Percentiles rank a stretch among this genome's conserved stretches.
Evolutionary conservation across 2,113 vertebrate species (phyloP).

Genomic region (Tetraodon nigroviridis): DNA sequence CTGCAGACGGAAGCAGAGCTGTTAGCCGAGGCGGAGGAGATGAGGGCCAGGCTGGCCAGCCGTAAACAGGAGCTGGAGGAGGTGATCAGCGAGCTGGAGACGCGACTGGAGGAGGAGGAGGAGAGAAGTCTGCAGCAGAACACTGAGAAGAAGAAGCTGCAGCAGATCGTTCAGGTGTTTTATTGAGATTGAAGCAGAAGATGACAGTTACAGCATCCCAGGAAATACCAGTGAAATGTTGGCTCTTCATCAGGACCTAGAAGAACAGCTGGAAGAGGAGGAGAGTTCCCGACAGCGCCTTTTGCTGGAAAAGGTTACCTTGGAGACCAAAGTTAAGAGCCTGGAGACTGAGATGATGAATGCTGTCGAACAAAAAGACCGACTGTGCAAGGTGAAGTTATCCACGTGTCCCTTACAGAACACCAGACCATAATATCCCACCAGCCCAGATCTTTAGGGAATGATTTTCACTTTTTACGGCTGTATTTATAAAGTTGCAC

Average conservation of each 20-base stretch:
- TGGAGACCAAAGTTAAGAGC: slow-evolving; percentile 85
- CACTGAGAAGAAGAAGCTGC: slow-evolving; percentile 81
- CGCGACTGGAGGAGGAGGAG: slow-evolving; percentile 81
- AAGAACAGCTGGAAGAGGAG: slow-evolving; percentile 87
- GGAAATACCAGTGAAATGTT: neutral
- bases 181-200: too few species aligned
- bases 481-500: neutral
- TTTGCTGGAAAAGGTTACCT: slow-evolving; percentile 84
- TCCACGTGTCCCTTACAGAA: neutral
- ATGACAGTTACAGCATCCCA: too few species aligned
- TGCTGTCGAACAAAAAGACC: slow-evolving; percentile 81
- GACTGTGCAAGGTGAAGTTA: slow-evolving; percentile 77
- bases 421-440: neutral
- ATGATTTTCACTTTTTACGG: neutral
- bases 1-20: slow-evolving; percentile 84
- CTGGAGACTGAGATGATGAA: slow-evolving; percentile 76
- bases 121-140: slow-evolving; percentile 73
- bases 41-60: slow-evolving; percentile 76
- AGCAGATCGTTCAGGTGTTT: slow-evolving; percentile 79
- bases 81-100: slow-evolving; percentile 79
- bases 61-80: slow-evolving; percentile 83
- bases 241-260: slow-evolving; percentile 77
- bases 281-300: slow-evolving; percentile 86
- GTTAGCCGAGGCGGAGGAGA: slow-evolving; percentile 84
- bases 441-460: neutral